These are phyloP conservation scores for Conomelus anceps DNA, from an alignment of 2,888 invertebrate species.

Conservation along the genomic window DNA sequence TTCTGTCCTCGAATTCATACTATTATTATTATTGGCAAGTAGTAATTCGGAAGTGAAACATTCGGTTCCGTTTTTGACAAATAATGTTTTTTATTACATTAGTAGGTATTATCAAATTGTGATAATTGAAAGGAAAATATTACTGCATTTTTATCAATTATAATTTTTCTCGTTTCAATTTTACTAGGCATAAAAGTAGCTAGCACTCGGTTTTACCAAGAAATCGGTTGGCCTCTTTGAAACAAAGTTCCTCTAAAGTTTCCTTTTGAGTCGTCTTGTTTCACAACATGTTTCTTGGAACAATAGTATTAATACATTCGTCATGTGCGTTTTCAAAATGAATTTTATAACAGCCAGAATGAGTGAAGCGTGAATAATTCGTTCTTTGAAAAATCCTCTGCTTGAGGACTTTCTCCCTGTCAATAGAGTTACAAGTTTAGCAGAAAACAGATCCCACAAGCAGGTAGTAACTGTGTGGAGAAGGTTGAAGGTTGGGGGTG, in stretches of 20 bases:
- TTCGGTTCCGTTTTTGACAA: too few relatives aligned
- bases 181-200: too few relatives aligned
- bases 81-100: too few relatives aligned
- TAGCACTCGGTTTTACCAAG: background rate
- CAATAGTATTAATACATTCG: background rate
- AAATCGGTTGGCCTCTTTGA: background rate
- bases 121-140: too few relatives aligned
- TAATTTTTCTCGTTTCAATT: too few relatives aligned
- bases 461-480: background rate
- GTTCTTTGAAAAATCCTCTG: background rate
- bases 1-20: too few relatives aligned
- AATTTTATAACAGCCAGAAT: background rate
- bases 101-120: too few relatives aligned
- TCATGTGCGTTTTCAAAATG: background rate
- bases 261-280: background rate
- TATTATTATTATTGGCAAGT: too few relatives aligned
- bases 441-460: background rate
- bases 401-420: background rate
- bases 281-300: background rate
- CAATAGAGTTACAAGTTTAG: background rate
- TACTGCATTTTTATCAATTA: too few relatives aligned
- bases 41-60: too few relatives aligned
- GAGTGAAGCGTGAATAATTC: background rate
- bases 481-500: background rate
- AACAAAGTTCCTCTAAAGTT: background rate